Conservation (phyloP, 2,888 invertebrate genomes). For the Sarcophaga caerulescens region DNA sequence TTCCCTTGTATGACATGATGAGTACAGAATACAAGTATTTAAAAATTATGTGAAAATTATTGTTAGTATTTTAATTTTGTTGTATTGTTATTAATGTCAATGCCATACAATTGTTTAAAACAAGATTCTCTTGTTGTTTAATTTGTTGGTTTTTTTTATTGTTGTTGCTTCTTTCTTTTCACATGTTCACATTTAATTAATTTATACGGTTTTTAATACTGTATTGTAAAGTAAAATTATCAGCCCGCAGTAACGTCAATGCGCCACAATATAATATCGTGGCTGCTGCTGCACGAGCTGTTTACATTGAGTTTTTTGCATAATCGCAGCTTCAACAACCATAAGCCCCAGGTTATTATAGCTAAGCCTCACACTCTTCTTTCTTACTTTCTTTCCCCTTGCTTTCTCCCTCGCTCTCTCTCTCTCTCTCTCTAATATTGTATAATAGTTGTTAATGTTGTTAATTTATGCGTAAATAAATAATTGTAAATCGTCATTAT, state of each 20-base stretch:
- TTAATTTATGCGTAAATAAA: constrained; percentile 46
- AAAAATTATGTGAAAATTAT: background rate
- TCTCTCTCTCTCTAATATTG: constrained; percentile 14
- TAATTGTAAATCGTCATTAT: constrained; percentile 8
- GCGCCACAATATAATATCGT: too few relatives aligned
- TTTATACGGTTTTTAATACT: background rate
- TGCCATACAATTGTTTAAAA: constrained; percentile 19
- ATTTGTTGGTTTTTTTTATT: background rate
- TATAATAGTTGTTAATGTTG: constrained; percentile 25
- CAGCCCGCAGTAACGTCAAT: background rate
- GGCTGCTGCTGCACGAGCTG: background rate
- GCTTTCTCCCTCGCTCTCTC: background rate
- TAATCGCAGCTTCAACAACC: background rate
- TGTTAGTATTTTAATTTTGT: background rate
- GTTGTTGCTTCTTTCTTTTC: background rate
- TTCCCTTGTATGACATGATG: background rate
- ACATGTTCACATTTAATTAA: constrained; percentile 8
- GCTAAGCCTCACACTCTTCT: too few relatives aligned
- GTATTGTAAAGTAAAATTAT: background rate
- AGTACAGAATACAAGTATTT: background rate
- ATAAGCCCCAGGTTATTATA: too few relatives aligned
- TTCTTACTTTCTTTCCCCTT: too few relatives aligned
- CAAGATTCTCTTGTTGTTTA: background rate
- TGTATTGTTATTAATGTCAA: constrained; percentile 23
- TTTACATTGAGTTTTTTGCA: constrained; percentile 12